These are phyloP conservation scores for Pherbina coryleti DNA, from an alignment of 2,888 invertebrate species.

Conservation along the genomic window DNA sequence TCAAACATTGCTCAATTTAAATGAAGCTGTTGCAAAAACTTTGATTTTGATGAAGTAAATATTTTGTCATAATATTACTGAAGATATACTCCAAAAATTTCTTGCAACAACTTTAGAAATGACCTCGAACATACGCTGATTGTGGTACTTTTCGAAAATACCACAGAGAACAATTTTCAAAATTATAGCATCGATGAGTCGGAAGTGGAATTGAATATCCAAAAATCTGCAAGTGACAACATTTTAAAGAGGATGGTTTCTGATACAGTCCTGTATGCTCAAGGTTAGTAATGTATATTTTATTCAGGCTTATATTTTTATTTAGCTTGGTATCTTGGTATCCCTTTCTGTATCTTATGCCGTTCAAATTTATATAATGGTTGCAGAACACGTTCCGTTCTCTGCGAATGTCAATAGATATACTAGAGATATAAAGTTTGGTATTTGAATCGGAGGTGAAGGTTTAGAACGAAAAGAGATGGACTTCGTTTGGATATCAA, in stretches of 20 bases:
- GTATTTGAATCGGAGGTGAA: too few relatives aligned
- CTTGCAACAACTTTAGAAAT: neutral
- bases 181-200: conserved; percentile 52
- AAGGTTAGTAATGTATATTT: conserved; percentile 43
- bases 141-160: conserved; percentile 50
- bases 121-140: conserved; percentile 46
- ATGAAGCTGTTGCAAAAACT: conserved; percentile 79
- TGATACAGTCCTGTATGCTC: conserved; percentile 54
- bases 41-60: conserved; percentile 59
- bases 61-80: neutral
- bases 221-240: conserved; percentile 41
- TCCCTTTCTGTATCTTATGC: too few relatives aligned
- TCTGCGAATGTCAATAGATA: too few relatives aligned
- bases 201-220: conserved; percentile 32
- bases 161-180: neutral
- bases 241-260: conserved; percentile 47
- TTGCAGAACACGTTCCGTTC: too few relatives aligned
- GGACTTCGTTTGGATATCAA: too few relatives aligned
- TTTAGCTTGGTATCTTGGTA: too few relatives aligned
- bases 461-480: too few relatives aligned
- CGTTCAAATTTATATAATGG: too few relatives aligned
- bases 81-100: neutral
- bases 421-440: too few relatives aligned
- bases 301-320: neutral
- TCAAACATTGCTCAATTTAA: conserved; percentile 80